Evolutionary conservation across 2,797 vertebrate species (phyloP).

Genomic region (Garrulus glandarius): DNA sequence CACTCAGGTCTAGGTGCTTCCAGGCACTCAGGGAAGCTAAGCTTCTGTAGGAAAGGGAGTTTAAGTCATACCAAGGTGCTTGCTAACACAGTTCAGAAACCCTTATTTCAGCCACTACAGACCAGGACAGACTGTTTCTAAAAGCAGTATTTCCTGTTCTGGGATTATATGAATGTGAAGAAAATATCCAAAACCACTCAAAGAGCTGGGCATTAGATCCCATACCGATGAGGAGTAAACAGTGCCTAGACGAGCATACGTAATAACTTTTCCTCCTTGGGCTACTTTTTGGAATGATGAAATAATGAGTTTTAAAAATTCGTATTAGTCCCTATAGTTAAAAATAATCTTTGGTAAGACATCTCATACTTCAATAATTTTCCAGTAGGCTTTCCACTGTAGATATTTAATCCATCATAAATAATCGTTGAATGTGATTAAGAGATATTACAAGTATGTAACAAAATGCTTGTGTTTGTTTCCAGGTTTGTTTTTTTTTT

Average conservation of each 20-base stretch:
- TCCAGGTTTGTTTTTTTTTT: not conserved
- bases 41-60: not conserved
- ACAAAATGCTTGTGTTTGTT: not conserved
- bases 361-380: not conserved
- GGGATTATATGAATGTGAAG: not conserved
- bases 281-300: not conserved
- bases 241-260: not conserved
- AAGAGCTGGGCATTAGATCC: not conserved
- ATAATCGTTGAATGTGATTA: not conserved
- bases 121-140: not conserved
- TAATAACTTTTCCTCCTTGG: not conserved
- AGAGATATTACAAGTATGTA: not conserved
- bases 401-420: not conserved
- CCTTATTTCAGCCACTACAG: not conserved
- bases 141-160: not conserved
- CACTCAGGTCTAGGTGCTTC: not conserved
- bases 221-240: not conserved
- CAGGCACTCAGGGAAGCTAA: not conserved
- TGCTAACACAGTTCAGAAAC: not conserved
- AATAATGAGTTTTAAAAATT: not conserved
- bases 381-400: not conserved
- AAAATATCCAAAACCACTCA: not conserved
- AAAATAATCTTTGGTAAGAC: not conserved
- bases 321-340: not conserved
- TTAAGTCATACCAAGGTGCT: not conserved